Conservation (phyloP, 2,888 invertebrate genomes). For the Xestia sexstrigata region DNA sequence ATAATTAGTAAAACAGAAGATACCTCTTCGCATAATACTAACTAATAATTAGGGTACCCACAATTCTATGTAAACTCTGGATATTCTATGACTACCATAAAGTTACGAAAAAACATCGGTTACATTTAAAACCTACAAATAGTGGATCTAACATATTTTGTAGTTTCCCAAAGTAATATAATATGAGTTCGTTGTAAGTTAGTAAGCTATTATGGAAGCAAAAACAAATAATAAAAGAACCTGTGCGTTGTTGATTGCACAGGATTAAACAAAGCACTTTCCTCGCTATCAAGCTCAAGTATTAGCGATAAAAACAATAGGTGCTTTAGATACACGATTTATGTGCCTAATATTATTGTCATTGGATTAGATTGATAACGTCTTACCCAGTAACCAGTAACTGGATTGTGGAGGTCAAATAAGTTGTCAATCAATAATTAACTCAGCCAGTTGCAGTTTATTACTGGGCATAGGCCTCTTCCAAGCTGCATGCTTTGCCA, state of each 20-base stretch:
- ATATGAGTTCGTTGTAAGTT: neutral
- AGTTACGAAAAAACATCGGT: neutral
- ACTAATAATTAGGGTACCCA: slow-evolving; percentile 8
- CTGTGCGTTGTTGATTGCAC: neutral
- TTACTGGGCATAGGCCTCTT: neutral
- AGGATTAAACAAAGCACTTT: slow-evolving; percentile 38
- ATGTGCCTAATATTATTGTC: slow-evolving; percentile 5
- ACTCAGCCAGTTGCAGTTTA: neutral
- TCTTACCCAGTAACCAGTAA: neutral
- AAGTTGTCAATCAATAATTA: neutral
- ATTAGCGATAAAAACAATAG: slow-evolving; percentile 28
- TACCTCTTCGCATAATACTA: neutral
- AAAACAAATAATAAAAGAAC: slow-evolving; percentile 19
- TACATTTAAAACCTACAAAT: neutral
- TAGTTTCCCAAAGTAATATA: neutral
- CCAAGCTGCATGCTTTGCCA: neutral
- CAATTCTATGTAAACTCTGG: neutral
- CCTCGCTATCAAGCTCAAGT: slow-evolving; percentile 15
- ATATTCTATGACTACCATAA: neutral
- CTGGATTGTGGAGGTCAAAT: neutral
- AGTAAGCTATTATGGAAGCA: neutral
- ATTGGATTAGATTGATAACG: neutral
- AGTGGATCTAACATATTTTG: neutral
- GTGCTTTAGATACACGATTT: neutral
- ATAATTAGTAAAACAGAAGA: neutral